A percentile compares a stretch with the other conserved stretches of the same genome.
These are phyloP conservation scores for Lagodon rhomboides DNA, from an alignment of 2,797 vertebrate species.

Conservation along the genomic window DNA sequence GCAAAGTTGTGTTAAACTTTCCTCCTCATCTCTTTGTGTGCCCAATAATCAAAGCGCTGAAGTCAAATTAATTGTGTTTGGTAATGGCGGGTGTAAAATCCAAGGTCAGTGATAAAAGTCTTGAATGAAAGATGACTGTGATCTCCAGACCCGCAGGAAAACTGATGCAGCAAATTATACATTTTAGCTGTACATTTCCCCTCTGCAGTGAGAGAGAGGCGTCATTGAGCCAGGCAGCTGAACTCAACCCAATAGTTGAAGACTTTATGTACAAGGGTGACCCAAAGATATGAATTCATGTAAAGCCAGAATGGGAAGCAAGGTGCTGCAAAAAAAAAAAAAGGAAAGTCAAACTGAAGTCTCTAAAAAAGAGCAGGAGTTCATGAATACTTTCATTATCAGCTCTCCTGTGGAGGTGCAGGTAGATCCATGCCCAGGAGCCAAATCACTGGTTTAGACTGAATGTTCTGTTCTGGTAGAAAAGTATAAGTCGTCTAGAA, in stretches of 20 bases:
- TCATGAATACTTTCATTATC: slow-evolving; percentile 24
- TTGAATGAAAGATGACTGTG: not conserved
- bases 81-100: not conserved
- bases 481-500: not conserved
- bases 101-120: not conserved
- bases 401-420: not conserved
- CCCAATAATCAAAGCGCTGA: not conserved
- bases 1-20: not conserved
- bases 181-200: not conserved
- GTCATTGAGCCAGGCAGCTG: not conserved
- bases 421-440: not conserved
- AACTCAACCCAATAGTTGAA: not conserved
- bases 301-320: not conserved
- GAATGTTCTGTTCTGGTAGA: not conserved
- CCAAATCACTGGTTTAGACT: not conserved
- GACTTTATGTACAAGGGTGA: not conserved
- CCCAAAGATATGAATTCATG: slow-evolving; percentile 12
- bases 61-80: not conserved
- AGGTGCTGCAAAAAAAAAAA: slow-evolving; percentile 9
- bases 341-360: slow-evolving; percentile 22
- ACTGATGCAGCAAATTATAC: not conserved
- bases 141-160: not conserved
- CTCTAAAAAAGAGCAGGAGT: not conserved
- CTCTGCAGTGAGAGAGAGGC: not conserved
- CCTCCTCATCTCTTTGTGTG: not conserved